Evolutionary conservation across 1,140 invertebrate genomes (phyloP).

Genomic region (Drosophila paulistorum): DNA sequence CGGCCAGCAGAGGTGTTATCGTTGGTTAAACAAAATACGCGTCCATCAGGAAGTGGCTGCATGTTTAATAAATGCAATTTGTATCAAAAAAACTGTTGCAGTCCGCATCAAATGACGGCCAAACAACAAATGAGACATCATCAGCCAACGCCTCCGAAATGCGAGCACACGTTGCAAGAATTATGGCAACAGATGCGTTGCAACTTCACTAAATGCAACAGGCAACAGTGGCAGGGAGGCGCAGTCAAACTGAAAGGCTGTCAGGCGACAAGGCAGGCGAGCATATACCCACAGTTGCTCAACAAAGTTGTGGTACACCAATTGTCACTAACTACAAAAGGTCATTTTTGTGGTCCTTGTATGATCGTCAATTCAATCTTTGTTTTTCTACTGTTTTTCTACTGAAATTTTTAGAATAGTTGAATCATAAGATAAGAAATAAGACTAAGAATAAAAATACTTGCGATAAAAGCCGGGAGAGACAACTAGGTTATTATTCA

Average conservation of each 20-base stretch:
- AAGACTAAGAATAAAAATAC: no score
- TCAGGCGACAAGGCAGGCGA: neutral
- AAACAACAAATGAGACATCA: conserved; percentile 72
- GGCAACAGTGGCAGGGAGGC: conserved; percentile 13
- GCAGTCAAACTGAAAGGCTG: neutral
- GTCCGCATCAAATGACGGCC: conserved; percentile 43
- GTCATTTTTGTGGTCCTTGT: no score
- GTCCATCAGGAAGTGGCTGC: conserved; percentile 46
- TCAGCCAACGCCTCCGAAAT: conserved; percentile 53
- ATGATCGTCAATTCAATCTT: no score
- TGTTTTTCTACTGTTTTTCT: no score
- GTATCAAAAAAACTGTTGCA: conserved; percentile 52
- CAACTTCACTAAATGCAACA: conserved; percentile 33
- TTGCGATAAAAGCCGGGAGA: no score
- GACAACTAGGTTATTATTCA: no score
- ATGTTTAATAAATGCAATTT: conserved; percentile 57
- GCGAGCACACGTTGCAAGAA: conserved; percentile 54
- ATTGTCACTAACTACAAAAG: no score
- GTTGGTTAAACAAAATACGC: conserved; percentile 35
- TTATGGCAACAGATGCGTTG: conserved; percentile 75
- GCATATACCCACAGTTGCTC: neutral
- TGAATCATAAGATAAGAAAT: no score
- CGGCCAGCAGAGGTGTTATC: conserved; percentile 21
- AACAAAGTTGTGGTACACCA: neutral
- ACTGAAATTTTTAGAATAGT: no score